Base-by-base conservation (phyloP, 2,797 vertebrate species). In the Melanotaenia pygmaea region DNA sequence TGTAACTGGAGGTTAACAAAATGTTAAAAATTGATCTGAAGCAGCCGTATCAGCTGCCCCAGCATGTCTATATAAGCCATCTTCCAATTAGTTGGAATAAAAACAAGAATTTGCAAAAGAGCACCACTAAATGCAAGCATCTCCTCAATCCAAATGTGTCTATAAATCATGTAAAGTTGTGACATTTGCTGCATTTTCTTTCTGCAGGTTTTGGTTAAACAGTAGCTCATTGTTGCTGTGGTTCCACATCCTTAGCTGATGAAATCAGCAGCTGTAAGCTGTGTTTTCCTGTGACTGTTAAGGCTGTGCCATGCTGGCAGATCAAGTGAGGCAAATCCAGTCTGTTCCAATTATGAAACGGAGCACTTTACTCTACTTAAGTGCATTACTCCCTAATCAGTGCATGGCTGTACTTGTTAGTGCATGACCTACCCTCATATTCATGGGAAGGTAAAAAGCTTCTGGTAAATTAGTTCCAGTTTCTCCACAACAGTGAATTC, bases 371-470 rank as follows among this genome's bases (percentile, higher is more conserved):
- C 81, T 78, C 84, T 79, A 85, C 82, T 92, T 92, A 92, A 93
- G 87, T 91, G 82, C 86, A 91, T 93, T 93, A 92, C 70, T 76
- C 82, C 81, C 80, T 93, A 92, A 93, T 92, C 90, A 91, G 90
- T 89, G 82, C 88, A 75, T 85, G 85, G 86, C 88, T 77, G 83
- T 82, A 69, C 89, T 89, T 86, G 88, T 89, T 81, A 81, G 76
- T 58, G 86, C 87, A 80, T 76, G 77, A 74, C 83, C 82, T 86
- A 57, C 68, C 65, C 64, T 77, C 58, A 57, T 80, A 75, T 76
- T 80, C 70, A 77, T 79, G 75, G 83, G 74, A 79, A 71, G 68
- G 65, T 74, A 28, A 82, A 82, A 61, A 77, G 78, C 74, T 82
- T 63, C 69, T 34, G 59, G 59, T 60, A 81, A 88, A 87, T 79